A percentile compares a stretch with the other conserved stretches of the same genome.
Evolutionary conservation across 1,140 invertebrate genomes (phyloP).

Genomic region (Brachionus rubens): DNA sequence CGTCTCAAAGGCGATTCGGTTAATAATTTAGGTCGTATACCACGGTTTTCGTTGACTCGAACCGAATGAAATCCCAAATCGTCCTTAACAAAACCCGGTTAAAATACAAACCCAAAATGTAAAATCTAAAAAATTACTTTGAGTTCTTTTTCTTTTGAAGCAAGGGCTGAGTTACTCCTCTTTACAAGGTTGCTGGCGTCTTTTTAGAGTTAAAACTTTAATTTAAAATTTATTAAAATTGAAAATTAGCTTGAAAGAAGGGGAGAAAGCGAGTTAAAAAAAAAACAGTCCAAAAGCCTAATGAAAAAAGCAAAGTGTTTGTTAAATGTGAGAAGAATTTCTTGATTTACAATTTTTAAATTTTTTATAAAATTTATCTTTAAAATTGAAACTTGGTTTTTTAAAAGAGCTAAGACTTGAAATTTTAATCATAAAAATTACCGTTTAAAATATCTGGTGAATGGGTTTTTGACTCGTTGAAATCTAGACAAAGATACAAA

Average conservation of each 20-base stretch:
- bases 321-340: too few relatives aligned
- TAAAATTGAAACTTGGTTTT: too few relatives aligned
- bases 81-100: not conserved
- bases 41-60: not conserved
- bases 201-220: conserved; percentile 7
- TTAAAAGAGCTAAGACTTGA: too few relatives aligned
- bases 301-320: too few relatives aligned
- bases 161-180: not conserved
- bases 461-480: not conserved
- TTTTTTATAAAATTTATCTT: too few relatives aligned
- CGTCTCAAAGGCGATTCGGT: conserved; percentile 5
- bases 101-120: not conserved
- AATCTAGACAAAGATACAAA: not conserved
- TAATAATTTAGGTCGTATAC: not conserved
- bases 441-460: conserved; percentile 11
- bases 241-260: not conserved
- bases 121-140: not conserved
- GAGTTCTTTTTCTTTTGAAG: not conserved
- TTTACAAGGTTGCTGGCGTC: conserved; percentile 9
- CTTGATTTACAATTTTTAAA: too few relatives aligned
- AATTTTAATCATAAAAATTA: too few relatives aligned
- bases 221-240: not conserved
- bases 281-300: too few relatives aligned
- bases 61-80: not conserved
- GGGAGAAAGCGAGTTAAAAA: not conserved